Percentiles rank a stretch among this genome's conserved stretches.
phyloP scores from a whole-genome alignment of 1,140 invertebrate species.

The Colletes gigas region DNA sequence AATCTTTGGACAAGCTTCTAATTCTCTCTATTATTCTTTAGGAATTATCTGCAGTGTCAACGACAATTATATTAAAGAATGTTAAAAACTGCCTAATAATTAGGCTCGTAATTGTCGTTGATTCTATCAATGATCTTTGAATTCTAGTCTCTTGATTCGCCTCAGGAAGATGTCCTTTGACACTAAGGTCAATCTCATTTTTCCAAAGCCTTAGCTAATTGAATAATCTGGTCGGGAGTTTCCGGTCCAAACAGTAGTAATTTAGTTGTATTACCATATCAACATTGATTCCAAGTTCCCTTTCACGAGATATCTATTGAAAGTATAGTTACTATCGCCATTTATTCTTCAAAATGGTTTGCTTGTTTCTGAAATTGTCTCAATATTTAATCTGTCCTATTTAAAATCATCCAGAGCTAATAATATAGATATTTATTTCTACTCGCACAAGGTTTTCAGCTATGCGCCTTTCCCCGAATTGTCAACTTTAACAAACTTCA shows the following conservation, averaged over 20 bases:
- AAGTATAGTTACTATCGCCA: background rate
- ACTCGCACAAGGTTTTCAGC: slow-evolving; percentile 2
- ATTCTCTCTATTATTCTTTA: too few relatives aligned
- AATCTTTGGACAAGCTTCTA: too few relatives aligned
- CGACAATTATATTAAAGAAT: too few relatives aligned
- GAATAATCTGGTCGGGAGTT: background rate
- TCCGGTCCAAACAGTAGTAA: background rate
- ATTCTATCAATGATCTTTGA: too few relatives aligned
- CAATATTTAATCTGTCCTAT: background rate
- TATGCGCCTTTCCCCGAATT: background rate
- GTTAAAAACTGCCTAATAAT: too few relatives aligned
- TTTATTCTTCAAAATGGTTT: background rate
- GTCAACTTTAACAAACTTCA: background rate
- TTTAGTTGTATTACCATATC: background rate
- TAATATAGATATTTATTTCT: background rate
- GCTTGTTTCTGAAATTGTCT: background rate
- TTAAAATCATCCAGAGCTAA: background rate
- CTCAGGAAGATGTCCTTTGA: too few relatives aligned
- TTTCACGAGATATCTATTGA: background rate
- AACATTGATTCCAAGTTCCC: background rate
- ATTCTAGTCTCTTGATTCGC: too few relatives aligned
- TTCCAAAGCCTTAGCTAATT: background rate
- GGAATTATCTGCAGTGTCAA: too few relatives aligned
- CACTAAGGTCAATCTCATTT: too few relatives aligned
- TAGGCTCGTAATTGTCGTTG: too few relatives aligned